Conservation (phyloP, 2,113 vertebrate species). For the Chaetura pelagica region DNA sequence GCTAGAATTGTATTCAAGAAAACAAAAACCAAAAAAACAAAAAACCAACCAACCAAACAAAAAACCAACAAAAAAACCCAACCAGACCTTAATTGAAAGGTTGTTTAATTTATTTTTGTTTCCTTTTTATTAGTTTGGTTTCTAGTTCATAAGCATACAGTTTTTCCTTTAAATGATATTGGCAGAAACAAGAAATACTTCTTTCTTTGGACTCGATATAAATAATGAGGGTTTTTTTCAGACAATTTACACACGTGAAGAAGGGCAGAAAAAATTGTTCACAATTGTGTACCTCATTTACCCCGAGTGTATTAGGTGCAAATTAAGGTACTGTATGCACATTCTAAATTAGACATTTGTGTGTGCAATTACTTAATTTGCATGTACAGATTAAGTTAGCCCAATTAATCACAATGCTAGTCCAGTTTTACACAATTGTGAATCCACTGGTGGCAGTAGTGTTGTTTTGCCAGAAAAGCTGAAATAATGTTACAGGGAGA, state of each 20-base stretch:
- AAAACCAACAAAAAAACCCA: too few species aligned
- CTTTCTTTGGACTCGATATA: neutral
- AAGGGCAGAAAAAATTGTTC: neutral
- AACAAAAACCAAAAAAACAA: too few species aligned
- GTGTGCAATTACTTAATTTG: constrained; percentile 35
- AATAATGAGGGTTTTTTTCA: neutral
- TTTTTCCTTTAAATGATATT: neutral
- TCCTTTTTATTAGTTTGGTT: neutral
- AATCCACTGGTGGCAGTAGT: neutral
- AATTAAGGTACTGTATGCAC: neutral
- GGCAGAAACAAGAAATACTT: neutral
- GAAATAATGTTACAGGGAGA: neutral
- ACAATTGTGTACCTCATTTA: neutral
- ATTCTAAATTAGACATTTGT: constrained; percentile 11
- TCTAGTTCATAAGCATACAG: neutral
- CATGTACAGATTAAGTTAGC: constrained; percentile 35
- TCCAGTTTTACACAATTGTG: constrained; percentile 28
- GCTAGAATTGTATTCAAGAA: too few species aligned
- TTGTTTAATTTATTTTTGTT: neutral
- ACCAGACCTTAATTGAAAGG: too few species aligned
- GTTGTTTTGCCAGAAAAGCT: neutral
- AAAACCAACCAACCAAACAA: too few species aligned
- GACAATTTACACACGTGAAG: neutral
- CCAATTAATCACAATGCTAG: constrained; percentile 43
- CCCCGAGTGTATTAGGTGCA: neutral